Evolutionary conservation across 2,797 vertebrate genomes (phyloP).

Genomic region (Pseudomugil tenellus): DNA sequence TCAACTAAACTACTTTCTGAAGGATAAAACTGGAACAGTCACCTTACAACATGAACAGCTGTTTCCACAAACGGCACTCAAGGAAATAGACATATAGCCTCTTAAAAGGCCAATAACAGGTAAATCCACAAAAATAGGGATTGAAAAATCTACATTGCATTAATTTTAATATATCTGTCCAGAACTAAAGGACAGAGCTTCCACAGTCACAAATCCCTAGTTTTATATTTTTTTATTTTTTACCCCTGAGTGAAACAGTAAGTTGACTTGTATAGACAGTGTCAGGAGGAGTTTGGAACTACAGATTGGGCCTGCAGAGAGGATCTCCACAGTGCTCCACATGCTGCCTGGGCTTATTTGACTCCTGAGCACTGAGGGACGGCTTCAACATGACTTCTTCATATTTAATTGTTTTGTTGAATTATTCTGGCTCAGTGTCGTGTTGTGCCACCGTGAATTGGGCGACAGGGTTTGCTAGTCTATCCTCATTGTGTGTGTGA

Average conservation of each 20-base stretch:
- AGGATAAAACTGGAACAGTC: background rate
- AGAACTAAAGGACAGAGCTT: conserved; percentile 1
- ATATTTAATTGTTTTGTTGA: conserved; percentile 82
- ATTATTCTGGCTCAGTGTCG: conserved; percentile 79
- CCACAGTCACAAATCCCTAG: background rate
- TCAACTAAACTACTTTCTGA: background rate
- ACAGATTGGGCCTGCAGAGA: conserved; percentile 53
- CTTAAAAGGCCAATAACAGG: background rate
- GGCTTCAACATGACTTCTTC: conserved; percentile 59
- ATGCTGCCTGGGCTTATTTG: conserved; percentile 48
- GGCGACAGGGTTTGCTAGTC: conserved; percentile 53
- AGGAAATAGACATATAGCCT: background rate
- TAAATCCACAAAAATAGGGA: background rate
- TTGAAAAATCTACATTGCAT: background rate
- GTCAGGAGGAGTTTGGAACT: conserved; percentile 67
- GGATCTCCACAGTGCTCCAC: conserved; percentile 29
- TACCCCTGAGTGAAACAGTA: conserved; percentile 20
- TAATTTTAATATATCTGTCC: background rate
- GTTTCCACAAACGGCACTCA: background rate
- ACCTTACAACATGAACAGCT: background rate
- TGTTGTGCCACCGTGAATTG: conserved; percentile 79
- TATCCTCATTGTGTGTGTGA: conserved; percentile 31
- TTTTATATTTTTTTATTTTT: conserved; percentile 6
- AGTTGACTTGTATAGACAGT: conserved; percentile 36
- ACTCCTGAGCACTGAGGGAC: conserved; percentile 58